These are phyloP conservation scores for Cataglyphis albicans DNA, from an alignment of 2,888 invertebrate species.

Conservation along the genomic window DNA sequence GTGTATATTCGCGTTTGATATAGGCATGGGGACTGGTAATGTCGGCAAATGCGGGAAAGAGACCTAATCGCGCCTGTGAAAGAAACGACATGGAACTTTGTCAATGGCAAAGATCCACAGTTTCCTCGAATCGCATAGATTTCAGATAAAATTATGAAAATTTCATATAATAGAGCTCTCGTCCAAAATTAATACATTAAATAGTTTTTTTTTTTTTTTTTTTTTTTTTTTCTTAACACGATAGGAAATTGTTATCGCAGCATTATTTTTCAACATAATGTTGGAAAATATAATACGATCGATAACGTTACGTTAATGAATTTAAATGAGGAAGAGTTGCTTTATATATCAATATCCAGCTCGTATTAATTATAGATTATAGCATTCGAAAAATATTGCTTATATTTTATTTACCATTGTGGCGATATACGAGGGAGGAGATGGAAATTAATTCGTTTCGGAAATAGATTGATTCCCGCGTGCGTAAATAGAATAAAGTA, in stretches of 20 bases:
- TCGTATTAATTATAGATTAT: constrained; percentile 37
- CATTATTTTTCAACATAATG: neutral
- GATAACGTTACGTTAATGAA: constrained; percentile 27
- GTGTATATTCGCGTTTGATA: constrained; percentile 36
- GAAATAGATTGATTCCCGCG: constrained; percentile 44
- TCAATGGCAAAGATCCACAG: neutral
- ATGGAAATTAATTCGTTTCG: constrained; percentile 34
- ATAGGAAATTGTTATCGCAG: neutral
- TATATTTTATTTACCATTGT: constrained; percentile 18
- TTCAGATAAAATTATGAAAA: neutral
- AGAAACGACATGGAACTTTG: neutral
- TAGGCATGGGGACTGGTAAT: neutral
- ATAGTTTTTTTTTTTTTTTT: neutral
- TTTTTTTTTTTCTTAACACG: neutral
- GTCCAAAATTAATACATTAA: neutral
- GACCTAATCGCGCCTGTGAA: neutral
- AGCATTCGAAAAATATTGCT: constrained; percentile 17
- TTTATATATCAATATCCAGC: neutral
- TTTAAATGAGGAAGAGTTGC: neutral
- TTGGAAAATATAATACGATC: neutral
- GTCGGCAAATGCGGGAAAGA: neutral
- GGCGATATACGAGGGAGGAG: constrained; percentile 2
- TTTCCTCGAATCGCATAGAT: neutral
- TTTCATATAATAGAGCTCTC: neutral
- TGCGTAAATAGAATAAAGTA: constrained; percentile 41